Evolutionary conservation across 2,888 invertebrate genomes (phyloP).

Genomic region (Hemicrepidius hirtus): DNA sequence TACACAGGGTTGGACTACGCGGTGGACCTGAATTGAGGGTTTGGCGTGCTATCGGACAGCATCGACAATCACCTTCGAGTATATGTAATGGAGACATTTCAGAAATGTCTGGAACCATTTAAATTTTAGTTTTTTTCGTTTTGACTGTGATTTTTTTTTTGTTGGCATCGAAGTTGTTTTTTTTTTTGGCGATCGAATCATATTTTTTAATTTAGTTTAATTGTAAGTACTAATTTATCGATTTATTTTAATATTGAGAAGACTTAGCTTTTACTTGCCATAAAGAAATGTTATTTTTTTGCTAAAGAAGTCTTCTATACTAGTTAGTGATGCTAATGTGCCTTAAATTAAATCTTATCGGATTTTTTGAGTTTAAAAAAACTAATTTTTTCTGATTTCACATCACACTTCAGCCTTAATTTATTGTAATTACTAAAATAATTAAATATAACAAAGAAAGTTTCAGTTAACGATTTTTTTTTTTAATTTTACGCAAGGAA

Average conservation of each 20-base stretch:
- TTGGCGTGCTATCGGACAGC: slow-evolving; percentile 87
- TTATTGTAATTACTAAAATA: no score
- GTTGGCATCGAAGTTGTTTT: slow-evolving; percentile 6
- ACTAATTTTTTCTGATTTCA: neutral
- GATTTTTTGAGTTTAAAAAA: neutral
- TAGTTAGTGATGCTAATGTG: neutral
- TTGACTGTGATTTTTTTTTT: slow-evolving; percentile 43
- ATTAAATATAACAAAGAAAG: no score
- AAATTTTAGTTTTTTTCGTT: slow-evolving; percentile 28
- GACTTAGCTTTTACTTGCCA: slow-evolving; percentile 24
- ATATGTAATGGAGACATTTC: slow-evolving; percentile 42
- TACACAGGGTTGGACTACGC: slow-evolving; percentile 85
- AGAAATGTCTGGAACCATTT: slow-evolving; percentile 43
- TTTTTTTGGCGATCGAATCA: neutral
- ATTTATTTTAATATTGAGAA: slow-evolving; percentile 12
- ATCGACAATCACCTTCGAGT: slow-evolving; percentile 68
- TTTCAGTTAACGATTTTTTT: no score
- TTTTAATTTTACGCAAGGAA: no score
- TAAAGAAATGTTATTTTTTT: neutral
- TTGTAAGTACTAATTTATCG: neutral
- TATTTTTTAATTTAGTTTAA: neutral
- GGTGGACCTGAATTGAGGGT: slow-evolving; percentile 89
- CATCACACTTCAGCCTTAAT: slow-evolving; percentile 3
- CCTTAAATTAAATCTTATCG: neutral
- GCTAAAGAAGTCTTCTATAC: no score